Base-by-base conservation (phyloP, 2,888 invertebrate genomes). In the Cordilura impudica region DNA sequence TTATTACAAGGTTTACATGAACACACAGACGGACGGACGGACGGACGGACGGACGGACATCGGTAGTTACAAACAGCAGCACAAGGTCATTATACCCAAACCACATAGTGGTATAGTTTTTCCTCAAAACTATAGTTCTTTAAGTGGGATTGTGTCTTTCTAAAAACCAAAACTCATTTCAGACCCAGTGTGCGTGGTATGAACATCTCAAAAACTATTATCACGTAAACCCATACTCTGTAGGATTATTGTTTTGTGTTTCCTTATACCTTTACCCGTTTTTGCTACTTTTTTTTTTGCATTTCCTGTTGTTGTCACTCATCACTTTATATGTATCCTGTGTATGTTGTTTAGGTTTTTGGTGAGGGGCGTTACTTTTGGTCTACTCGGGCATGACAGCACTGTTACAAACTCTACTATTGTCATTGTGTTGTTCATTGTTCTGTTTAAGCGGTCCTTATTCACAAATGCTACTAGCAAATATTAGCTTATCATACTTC, bases 401-500 rank as follows among this genome's bases (percentile, higher is more conserved):
- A 23, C 23, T 26, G n/a, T n/a, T n/a, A n/a, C n/a, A n/a, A 23
- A 43, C 23, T 43, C 43, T 16, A 29, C 23, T 7, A n/a, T 60
- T 67, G 39, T 43, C 43, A 73, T 63, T 75, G 67, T 53, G 35
- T 53, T 39, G 26, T 26, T 60, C 49, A 51, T 63, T 49, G 63
- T 51, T 51, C 35, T 35, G 49, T 71, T 75, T 67, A 56, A 71
- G 60, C 60, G 60, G 29, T 35, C 53, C 56, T 78, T 74, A 70
- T 53, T 60, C 39, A 53, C 78, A 78, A 75, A 43, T 69, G 63
- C 56, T 72, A 51, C 61, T 26, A 29, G 54, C 71, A 79, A 76
- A 75, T 79, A 79, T 79, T 76, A 76, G 79, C 75, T 79, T 79
- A 75, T 72, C 75, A 72, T 67, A 75, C 67, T 79, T 76, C 56